phyloP scores from a whole-genome alignment of 1,140 invertebrate species.

The Magallana ariakensis region DNA sequence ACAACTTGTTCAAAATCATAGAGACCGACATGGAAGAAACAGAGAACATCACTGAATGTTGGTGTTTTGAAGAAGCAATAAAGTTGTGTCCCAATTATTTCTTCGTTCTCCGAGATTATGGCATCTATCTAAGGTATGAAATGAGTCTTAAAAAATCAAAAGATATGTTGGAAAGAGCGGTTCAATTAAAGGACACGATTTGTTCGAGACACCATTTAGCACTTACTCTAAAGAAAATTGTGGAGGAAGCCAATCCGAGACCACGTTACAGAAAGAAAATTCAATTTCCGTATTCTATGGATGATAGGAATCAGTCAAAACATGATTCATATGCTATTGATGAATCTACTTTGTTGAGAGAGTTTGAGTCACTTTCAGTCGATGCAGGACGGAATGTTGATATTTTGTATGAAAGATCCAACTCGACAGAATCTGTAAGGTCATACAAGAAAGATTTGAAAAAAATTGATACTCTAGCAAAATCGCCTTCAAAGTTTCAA shows the following conservation, averaged over 20 bases:
- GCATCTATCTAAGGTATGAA: background rate
- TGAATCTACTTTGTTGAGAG: background rate
- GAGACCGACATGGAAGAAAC: background rate
- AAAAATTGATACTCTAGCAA: too few relatives aligned
- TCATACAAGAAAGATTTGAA: too few relatives aligned
- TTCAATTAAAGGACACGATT: background rate
- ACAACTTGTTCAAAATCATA: background rate
- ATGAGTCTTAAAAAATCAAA: background rate
- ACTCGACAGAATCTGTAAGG: too few relatives aligned
- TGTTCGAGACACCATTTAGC: conserved; percentile 24
- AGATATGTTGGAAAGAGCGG: background rate
- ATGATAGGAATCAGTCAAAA: background rate
- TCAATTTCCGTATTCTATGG: background rate
- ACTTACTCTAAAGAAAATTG: conserved; percentile 3
- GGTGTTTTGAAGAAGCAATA: conserved; percentile 1
- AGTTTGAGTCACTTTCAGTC: background rate
- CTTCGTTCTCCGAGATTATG: background rate
- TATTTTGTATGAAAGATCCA: too few relatives aligned
- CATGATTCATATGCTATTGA: background rate
- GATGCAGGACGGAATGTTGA: background rate
- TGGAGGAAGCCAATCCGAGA: background rate
- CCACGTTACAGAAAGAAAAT: background rate
- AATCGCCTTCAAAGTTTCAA: too few relatives aligned
- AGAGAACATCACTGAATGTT: background rate
- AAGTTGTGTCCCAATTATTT: background rate